phyloP scores from a whole-genome alignment of 2,888 invertebrate species.

The Rhagium mordax region DNA sequence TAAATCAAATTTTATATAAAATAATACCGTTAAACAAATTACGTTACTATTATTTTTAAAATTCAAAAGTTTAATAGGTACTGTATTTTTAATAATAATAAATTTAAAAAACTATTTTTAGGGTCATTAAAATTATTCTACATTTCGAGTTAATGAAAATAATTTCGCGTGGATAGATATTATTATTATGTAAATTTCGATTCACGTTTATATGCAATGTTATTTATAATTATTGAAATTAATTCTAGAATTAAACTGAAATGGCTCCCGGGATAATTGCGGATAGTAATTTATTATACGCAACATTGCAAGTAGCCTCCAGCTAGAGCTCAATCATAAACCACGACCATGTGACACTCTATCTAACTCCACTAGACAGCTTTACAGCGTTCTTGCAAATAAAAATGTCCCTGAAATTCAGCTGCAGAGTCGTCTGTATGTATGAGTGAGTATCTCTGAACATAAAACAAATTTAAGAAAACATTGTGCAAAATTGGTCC shows the following conservation, averaged over 20 bases:
- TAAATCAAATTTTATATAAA: too few relatives aligned
- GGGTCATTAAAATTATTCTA: neutral
- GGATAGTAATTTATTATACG: conserved; percentile 20
- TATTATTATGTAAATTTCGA: conserved; percentile 14
- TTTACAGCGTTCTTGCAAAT: conserved; percentile 52
- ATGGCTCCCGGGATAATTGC: neutral
- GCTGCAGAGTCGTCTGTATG: conserved; percentile 44
- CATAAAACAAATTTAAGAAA: conserved; percentile 55
- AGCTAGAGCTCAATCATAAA: conserved; percentile 46
- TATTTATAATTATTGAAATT: conserved; percentile 32
- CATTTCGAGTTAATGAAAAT: neutral
- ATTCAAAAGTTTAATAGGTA: too few relatives aligned
- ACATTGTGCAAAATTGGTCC: conserved; percentile 50
- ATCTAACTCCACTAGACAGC: conserved; percentile 54
- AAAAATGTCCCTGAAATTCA: conserved; percentile 34
- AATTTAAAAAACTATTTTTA: too few relatives aligned
- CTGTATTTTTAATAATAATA: too few relatives aligned
- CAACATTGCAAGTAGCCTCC: conserved; percentile 18
- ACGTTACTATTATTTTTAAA: too few relatives aligned
- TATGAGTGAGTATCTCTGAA: conserved; percentile 46
- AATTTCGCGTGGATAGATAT: conserved; percentile 9
- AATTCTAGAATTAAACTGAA: conserved; percentile 19
- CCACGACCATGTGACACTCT: conserved; percentile 50
- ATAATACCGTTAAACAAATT: too few relatives aligned
- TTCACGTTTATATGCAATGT: conserved; percentile 15